Evolutionary conservation across 2,888 invertebrate species (phyloP), one percentile per base, ranked within the genome.

Genomic region (Acronicta leporina): DNA sequence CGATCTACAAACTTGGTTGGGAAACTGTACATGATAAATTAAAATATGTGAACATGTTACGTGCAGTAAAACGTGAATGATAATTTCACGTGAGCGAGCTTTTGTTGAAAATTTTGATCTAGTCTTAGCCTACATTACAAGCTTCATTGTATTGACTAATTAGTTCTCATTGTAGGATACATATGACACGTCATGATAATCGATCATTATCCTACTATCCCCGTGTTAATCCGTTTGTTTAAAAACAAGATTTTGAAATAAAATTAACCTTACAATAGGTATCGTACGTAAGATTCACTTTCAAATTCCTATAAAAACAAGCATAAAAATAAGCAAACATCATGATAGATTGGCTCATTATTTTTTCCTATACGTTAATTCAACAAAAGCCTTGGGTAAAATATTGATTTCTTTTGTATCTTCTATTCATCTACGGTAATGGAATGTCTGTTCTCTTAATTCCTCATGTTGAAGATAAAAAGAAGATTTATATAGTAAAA

Each of bases 11-110:
- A 50, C 20, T 33, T 50, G 44, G n/a, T 13, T n/a, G 11, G 41
- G 41, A 41, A 15, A 41, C 4, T 20, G 20, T 14, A 54, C 27
- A 41, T 63, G 16, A 58, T 9, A 51, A 55, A 20, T 20, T 20
- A 20, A 20, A 20, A 4, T 5, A 41, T 48, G 42, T 16, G 27
- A n/a, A 15, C 25, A 20, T 33, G 47, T 47, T 48, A 51, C 27
- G 44, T 63, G 14, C 14, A 46, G 15, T 47, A 50, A 48, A 63
- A 44, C 58, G 50, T 52, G 15, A 75, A 68, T 51, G 60, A 63
- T 45, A 35, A 59, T 42, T 40, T 71, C 30, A 71, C 64, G 65
- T 71, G 71, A 44, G 46, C 14, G 33, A 55, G 53, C 59, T 73
- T 76, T 71, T 71, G 57, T 73, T 57, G 46, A 25, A 20, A 52